phyloP scores from a whole-genome alignment of 2,113 vertebrate species.

The Dromaius novaehollandiae region DNA sequence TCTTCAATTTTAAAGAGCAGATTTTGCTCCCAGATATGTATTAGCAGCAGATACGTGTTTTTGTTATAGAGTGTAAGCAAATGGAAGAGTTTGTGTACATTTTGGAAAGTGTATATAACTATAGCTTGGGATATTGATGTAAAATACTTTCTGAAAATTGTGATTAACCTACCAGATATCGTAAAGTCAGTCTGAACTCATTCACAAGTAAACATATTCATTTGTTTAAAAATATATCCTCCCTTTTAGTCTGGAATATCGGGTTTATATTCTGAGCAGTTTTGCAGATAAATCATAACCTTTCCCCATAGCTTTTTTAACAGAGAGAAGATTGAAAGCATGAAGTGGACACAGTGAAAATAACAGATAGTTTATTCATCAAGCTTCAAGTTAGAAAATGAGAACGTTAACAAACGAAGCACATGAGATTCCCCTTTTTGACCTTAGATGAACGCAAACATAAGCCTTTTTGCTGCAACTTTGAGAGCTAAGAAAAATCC shows the following conservation, averaged over 20 bases:
- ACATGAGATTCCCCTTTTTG: background rate
- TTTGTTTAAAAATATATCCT: background rate
- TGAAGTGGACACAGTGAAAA: background rate
- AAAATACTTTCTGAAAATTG: background rate
- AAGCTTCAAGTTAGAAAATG: background rate
- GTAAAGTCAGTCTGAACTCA: background rate
- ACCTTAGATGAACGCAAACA: background rate
- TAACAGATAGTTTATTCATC: background rate
- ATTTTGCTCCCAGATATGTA: background rate
- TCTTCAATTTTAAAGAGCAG: background rate
- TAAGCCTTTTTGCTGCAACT: background rate
- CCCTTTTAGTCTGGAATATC: background rate
- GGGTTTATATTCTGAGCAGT: background rate
- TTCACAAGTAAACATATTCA: background rate
- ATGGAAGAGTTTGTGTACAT: accelerated
- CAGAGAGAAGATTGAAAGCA: background rate
- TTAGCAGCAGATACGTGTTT: background rate
- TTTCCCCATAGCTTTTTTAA: background rate
- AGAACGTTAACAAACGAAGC: background rate
- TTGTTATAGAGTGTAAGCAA: background rate
- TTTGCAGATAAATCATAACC: background rate
- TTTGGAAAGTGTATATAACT: background rate
- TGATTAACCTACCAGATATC: background rate
- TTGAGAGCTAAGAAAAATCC: conserved; percentile 3
- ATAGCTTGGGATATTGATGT: background rate